Evolutionary conservation across 2,113 vertebrate genomes (phyloP), one percentile per base, ranked within the genome.

Genomic region (Nothoprocta perdicaria): DNA sequence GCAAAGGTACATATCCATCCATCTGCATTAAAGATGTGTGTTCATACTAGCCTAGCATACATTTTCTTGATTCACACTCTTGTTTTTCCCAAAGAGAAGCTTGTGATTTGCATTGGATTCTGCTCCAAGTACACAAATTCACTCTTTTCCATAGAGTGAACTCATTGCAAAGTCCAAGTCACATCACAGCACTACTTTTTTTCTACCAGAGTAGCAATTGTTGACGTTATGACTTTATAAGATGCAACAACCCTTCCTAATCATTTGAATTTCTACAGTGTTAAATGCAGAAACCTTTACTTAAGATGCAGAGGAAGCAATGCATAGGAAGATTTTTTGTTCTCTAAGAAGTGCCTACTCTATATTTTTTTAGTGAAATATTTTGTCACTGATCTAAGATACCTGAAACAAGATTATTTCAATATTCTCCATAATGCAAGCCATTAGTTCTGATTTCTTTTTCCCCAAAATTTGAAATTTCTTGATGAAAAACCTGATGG

Each of bases 401-500:
- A 38, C 14, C 24, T 8, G 19, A 80, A 46, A n/a, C 2, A 57
- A 68, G 10, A 10, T 76, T 55, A 65, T 43, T 88, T 18, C 26
- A 4, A 73, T 48, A 65, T 92, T 18, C 8, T 58, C 58, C 26
- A 13, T 52, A 16, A 43, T 3, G 33, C 10, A 88, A 68, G 60
- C 43, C 50, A 21, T 12, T 33, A 5, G 21, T 53, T 35, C 6
- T 55, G n/a, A 60, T 3, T 10, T 7, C 13, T 29, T 50, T 81
- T 1, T 10, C 31, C n/a, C 10, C 26, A 40, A 60, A 88, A 33
- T n/a, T 57, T 0, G 23, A 57, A 52, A 43, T 85, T 1, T 0
- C 33, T 12, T 33, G 24, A 22, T 21, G 23, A 22, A 73, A 79
- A 69, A 50, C 8, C 11, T 3, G 4, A 9, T 9, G 10, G 17